Evolutionary conservation across 1,140 invertebrate species (phyloP), one percentile per base, ranked within the genome.

Genomic region (Pentalonia nigronervosa): DNA sequence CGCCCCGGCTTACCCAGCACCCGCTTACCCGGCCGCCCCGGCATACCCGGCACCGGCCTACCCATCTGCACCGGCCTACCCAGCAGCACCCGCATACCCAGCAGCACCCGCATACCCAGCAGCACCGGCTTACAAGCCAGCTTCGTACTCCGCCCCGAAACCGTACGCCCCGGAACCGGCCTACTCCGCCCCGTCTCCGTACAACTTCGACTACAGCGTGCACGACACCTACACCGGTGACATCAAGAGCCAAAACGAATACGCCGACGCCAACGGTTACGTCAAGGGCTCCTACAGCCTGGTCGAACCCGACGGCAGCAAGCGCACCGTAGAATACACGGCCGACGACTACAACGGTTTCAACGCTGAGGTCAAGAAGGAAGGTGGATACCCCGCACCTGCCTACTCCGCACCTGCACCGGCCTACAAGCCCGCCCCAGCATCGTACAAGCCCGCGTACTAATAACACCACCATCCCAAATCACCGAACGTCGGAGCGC

Each of bases 331-430:
- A 45, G 96, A 96, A 88, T 97, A 97, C 94, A 96, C 96, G 11
- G 96, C 96, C 14, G 96, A 97, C 94, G 94, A 95, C 36, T 95
- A 96, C 91, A 96, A 96, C 94, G 97, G 97, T 81, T 97, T 97
- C 95, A 96, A 94, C 90, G 93, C 93, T 11, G 84, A 92, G 9
- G 93, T 94, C 47, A 93, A 93, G 67, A 94, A 94, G 67, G 94
- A 94, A 41, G 93, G 83, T 34, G 93, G 84, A 17, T 94, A 4
- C 94, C 94, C 30, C 90, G 94, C 93, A 48, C 94, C 93, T 4
- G 94, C 90, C 41, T 91, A 90, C 34, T 90, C 94, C n/a, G 93
- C 94, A 8, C 90, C 90, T 0, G 94, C 94, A 4, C 91, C 91
- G 47, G 94, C 94, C 41, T 89, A 93, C 88, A 93, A 93, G 34